Evolutionary conservation across 2,888 invertebrate genomes (phyloP), one percentile per base, ranked within the genome.

Genomic region (Ethmia dodecea): DNA sequence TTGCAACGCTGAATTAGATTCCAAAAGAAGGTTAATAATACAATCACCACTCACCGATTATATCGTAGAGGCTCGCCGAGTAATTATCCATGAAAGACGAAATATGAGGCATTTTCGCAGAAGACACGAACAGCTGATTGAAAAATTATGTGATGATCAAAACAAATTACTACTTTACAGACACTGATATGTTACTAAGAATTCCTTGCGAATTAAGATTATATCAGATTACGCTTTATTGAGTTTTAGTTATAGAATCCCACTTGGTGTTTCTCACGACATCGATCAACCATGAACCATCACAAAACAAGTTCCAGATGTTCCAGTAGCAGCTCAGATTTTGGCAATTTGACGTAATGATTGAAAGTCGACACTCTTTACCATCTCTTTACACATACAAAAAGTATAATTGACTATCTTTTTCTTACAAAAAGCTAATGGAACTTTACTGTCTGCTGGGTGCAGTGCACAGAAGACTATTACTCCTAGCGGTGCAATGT

Each of bases 31-130:
- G 22, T 22, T n/a, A 22, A 22, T n/a, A 22, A 26, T 5, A 12
- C n/a, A 26, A 26, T 10, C 12, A 26, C 6, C 13, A 33, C 86
- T 84, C 49, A 86, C 86, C 77, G 33, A 84, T 68, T 40, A 83
- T 73, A 55, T 81, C 73, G 49, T 84, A 81, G 25, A 86, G 36
- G 44, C 73, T 79, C 34, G 77, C 66, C 3, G 77, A 76, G 47
- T 78, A 83, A 49, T 79, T 78, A 47, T 77, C 75, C 55, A 73
- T 55, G 49, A 67, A 67, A 64, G 75, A 56, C 1, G 72, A 68
- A 46, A 79, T 43, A 67, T 72, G 69, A 50, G 67, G 60, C 83
- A 83, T 83, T 52, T 69, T 33, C 22, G 29, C 35, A 20, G 27
- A 18, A 18, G 13, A 9, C 20, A 20, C 12, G 8, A 51, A 49